Conservation (phyloP, 2,888 invertebrate genomes). For the Labia minor region DNA sequence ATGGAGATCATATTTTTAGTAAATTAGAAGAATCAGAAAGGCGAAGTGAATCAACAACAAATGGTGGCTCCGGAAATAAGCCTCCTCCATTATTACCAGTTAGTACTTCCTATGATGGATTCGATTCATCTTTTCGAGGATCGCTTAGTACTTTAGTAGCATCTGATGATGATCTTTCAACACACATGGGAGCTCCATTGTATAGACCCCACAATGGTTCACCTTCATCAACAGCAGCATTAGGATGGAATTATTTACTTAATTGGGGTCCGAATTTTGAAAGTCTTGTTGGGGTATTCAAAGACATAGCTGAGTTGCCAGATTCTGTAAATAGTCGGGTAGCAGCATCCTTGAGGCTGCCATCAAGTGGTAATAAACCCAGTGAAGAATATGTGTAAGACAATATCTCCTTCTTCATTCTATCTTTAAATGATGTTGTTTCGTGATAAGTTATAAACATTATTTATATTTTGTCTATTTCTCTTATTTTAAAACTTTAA, state of each 20-base stretch:
- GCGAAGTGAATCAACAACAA: slow-evolving; percentile 21
- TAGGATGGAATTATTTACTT: slow-evolving; percentile 88
- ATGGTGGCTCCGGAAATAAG: slow-evolving; percentile 30
- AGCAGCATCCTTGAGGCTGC: slow-evolving; percentile 61
- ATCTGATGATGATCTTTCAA: slow-evolving; percentile 79
- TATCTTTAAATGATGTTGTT: background rate
- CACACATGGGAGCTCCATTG: slow-evolving; percentile 64
- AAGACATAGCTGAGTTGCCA: slow-evolving; percentile 89
- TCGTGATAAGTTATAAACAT: background rate
- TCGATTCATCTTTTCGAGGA: slow-evolving; percentile 88
- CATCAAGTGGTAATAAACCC: slow-evolving; percentile 68
- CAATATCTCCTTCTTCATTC: background rate
- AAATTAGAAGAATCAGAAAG: slow-evolving; percentile 47
- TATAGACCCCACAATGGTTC: slow-evolving; percentile 72
- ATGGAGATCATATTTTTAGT: slow-evolving; percentile 47
- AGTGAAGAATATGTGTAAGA: slow-evolving; percentile 78
- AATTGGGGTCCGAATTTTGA: slow-evolving; percentile 97
- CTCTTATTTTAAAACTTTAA: background rate
- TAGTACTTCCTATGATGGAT: slow-evolving; percentile 71
- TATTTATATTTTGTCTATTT: background rate
- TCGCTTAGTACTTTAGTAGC: slow-evolving; percentile 88
- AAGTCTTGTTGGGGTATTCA: slow-evolving; percentile 88
- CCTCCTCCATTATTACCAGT: slow-evolving; percentile 56
- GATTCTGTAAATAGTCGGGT: slow-evolving; percentile 66
- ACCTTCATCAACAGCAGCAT: slow-evolving; percentile 59